Evolutionary conservation across 2,113 vertebrate species (phyloP).

Genomic region (human (Homo sapiens)): GRCh38 chr4:151688501-151689000

Average conservation of each 20-base stretch:
- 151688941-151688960: not conserved
- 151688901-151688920: not conserved
- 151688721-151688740: constrained; percentile 90
- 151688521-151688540: not conserved
- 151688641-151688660: constrained; percentile 89
- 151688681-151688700: constrained; percentile 96
- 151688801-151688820: constrained; percentile 17
- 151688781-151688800: not conserved
- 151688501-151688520: not conserved
- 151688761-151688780: constrained; percentile 85
- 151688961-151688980: not conserved
- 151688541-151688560: not conserved
- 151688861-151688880: not conserved
- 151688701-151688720: constrained; percentile 89
- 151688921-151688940: not conserved
- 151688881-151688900: not conserved
- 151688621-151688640: constrained; percentile 92
- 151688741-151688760: constrained; percentile 94
- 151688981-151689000: not conserved
- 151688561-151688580: not conserved
- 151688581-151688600: not conserved
- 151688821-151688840: constrained; percentile 4
- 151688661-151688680: constrained; percentile 89
- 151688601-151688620: not conserved
- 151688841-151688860: not conserved